These are phyloP conservation scores for Proteles cristata DNA, from an alignment of 2,113 vertebrate genomes.

Conservation along the genomic window DNA sequence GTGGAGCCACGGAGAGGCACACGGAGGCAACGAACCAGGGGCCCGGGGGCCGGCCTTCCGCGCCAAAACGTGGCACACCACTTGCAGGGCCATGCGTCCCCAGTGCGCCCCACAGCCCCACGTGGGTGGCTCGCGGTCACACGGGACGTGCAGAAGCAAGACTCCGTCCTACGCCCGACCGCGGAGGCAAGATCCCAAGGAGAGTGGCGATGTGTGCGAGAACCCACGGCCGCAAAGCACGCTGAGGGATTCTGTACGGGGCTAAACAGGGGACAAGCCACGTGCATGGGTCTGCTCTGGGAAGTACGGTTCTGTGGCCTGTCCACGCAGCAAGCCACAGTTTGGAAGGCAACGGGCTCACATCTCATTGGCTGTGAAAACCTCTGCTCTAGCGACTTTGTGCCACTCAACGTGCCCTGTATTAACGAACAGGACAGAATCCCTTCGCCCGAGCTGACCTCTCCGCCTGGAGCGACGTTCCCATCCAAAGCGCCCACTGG, in stretches of 20 bases:
- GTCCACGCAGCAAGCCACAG: neutral
- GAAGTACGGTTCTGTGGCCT: neutral
- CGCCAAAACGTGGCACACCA: neutral
- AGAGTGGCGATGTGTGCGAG: neutral
- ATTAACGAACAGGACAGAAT: neutral
- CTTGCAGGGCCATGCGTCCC: neutral
- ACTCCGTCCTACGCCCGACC: neutral
- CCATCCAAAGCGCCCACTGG: neutral
- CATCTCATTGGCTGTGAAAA: neutral
- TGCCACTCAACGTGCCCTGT: neutral
- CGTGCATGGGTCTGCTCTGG: rapidly evolving
- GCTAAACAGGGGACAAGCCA: neutral
- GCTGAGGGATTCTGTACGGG: neutral
- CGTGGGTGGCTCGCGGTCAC: neutral
- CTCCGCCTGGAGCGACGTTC: neutral
- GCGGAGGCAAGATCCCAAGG: neutral
- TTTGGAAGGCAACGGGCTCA: neutral
- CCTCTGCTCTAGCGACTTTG: neutral
- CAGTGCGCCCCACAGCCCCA: neutral
- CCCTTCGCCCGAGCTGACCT: neutral
- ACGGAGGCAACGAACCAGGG: neutral
- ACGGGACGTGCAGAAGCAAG: neutral
- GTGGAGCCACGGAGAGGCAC: neutral
- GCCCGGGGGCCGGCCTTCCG: too few relatives aligned
- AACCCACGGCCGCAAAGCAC: neutral